A percentile compares a stretch with the other conserved stretches of the same genome.
Evolutionary conservation across 2,797 vertebrate species (phyloP).

Genomic region (Esox masquinongy): DNA sequence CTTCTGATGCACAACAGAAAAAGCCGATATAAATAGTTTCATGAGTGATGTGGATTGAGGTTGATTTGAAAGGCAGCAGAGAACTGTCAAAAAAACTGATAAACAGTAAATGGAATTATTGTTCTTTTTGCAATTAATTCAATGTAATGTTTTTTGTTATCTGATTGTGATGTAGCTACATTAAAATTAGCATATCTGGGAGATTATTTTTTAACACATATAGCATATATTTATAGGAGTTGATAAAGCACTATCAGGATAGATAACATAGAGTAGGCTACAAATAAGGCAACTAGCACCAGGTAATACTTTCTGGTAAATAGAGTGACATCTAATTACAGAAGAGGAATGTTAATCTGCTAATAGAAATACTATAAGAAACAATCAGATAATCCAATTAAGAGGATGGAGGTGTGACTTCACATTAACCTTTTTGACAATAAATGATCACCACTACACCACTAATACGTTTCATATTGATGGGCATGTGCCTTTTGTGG

Average conservation of each 20-base stretch:
- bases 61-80: background rate
- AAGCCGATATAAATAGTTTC: background rate
- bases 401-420: background rate
- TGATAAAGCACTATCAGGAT: background rate
- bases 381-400: background rate
- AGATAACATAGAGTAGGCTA: background rate
- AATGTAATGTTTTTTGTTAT: background rate
- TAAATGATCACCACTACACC: background rate
- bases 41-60: background rate
- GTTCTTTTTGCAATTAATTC: background rate
- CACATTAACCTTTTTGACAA: background rate
- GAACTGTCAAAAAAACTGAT: background rate
- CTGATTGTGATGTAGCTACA: background rate
- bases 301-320: background rate
- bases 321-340: background rate
- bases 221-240: background rate
- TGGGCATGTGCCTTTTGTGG: too few relatives aligned
- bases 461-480: background rate
- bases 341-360: slow-evolving; percentile 1
- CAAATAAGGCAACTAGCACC: background rate
- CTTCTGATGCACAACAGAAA: background rate
- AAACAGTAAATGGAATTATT: background rate
- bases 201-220: background rate
- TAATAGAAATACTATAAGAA: background rate
- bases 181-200: background rate